Evolutionary conservation across 2,888 invertebrate genomes (phyloP).

Genomic region (Oxystoma pomonae): DNA sequence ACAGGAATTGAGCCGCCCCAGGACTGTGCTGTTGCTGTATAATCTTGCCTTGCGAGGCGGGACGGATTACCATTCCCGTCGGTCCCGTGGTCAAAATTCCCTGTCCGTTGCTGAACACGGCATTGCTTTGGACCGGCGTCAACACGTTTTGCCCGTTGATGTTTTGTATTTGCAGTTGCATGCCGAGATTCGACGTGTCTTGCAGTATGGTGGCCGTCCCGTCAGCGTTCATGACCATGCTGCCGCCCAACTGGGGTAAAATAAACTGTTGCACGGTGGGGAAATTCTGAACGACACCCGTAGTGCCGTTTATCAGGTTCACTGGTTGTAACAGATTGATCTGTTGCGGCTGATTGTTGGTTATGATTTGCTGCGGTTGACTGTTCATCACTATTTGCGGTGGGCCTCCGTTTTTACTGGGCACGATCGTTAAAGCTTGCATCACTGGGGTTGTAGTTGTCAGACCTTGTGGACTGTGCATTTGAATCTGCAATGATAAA

Average conservation of each 20-base stretch:
- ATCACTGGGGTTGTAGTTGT: conserved; percentile 65
- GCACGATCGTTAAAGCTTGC: conserved; percentile 72
- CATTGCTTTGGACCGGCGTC: conserved; percentile 66
- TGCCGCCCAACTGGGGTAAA: conserved; percentile 70
- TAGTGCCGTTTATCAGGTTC: conserved; percentile 68
- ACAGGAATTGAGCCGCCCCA: conserved; percentile 67
- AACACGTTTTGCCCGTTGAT: conserved; percentile 74
- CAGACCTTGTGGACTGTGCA: conserved; percentile 63
- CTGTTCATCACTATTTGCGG: conserved; percentile 77
- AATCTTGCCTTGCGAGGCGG: conserved; percentile 67
- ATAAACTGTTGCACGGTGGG: conserved; percentile 80
- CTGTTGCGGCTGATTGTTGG: conserved; percentile 54
- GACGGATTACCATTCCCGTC: conserved; percentile 75
- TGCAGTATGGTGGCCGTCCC: conserved; percentile 66
- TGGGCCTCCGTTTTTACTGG: conserved; percentile 68
- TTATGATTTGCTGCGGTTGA: conserved; percentile 64
- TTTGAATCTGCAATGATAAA: conserved; percentile 54
- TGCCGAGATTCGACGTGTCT: conserved; percentile 64
- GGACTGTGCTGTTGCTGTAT: conserved; percentile 60
- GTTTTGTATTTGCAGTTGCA: conserved; percentile 75
- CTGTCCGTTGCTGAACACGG: conserved; percentile 57
- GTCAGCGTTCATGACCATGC: conserved; percentile 77
- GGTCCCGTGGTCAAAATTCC: conserved; percentile 62
- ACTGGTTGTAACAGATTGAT: conserved; percentile 78
- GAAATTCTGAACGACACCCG: conserved; percentile 69